Evolutionary conservation across 2,797 vertebrate genomes (phyloP).

Genomic region (Helarctos malayanus): DNA sequence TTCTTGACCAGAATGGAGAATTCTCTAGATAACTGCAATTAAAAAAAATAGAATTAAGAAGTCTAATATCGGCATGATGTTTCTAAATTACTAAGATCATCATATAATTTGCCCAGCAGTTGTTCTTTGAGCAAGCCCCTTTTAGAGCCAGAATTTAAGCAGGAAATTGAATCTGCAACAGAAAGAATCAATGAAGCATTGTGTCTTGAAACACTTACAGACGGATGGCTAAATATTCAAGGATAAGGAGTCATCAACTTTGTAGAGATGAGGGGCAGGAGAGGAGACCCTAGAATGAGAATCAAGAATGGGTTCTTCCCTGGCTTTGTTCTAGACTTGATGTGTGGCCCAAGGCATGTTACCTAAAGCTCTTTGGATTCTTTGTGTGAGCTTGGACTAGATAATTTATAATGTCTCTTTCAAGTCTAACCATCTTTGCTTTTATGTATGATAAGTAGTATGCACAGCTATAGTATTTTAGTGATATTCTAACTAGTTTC

Average conservation of each 20-base stretch:
- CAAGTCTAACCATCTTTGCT: conserved; percentile 7
- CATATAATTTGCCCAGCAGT: conserved; percentile 77
- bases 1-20: conserved; percentile 80
- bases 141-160: conserved; percentile 74
- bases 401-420: background rate
- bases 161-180: conserved; percentile 77
- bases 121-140: conserved; percentile 61
- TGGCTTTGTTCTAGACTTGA: background rate
- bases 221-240: conserved; percentile 80
- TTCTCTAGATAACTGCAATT: conserved; percentile 81
- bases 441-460: background rate
- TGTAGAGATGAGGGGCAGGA: background rate
- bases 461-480: background rate
- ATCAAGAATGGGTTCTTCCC: background rate
- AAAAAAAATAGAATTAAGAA: conserved; percentile 81
- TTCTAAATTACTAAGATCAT: conserved; percentile 78
- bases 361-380: background rate
- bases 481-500: conserved; percentile 10
- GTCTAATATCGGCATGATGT: conserved; percentile 65
- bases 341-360: background rate
- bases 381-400: background rate
- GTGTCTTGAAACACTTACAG: conserved; percentile 64
- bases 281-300: background rate
- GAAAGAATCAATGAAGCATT: conserved; percentile 69
- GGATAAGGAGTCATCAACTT: conserved; percentile 82